Conservation (phyloP, 2,797 vertebrate genomes). For the Manis javanica region DNA sequence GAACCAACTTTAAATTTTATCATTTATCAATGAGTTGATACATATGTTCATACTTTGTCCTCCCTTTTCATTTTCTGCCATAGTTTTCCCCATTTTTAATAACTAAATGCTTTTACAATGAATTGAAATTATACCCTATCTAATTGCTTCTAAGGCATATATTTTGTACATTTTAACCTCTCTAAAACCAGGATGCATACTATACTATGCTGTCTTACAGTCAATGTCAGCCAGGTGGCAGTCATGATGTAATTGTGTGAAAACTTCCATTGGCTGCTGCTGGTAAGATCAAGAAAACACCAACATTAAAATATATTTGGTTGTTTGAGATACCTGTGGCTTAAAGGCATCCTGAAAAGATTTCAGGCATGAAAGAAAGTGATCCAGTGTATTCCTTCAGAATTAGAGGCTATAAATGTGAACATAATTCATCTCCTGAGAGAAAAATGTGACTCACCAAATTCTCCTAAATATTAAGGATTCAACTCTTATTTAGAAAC, state of each 20-base stretch:
- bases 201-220: not conserved
- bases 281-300: not conserved
- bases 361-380: constrained; percentile 6
- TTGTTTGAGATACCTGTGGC: not conserved
- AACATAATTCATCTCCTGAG: constrained; percentile 20
- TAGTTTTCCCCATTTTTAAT: not conserved
- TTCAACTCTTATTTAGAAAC: constrained; percentile 9
- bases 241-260: constrained; percentile 33
- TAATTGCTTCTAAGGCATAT: not conserved
- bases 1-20: constrained; percentile 45
- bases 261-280: not conserved
- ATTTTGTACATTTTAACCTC: constrained; percentile 39
- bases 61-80: constrained; percentile 16
- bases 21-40: not conserved
- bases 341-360: not conserved
- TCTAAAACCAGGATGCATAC: not conserved
- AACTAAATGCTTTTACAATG: constrained; percentile 3
- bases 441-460: constrained; percentile 37
- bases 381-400: not conserved
- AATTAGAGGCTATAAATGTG: not conserved
- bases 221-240: constrained; percentile 49
- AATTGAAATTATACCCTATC: not conserved
- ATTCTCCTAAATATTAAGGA: not conserved
- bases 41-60: not conserved
- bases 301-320: not conserved